Conservation (phyloP, 2,797 vertebrate genomes). For the Cossypha polioptera region DNA sequence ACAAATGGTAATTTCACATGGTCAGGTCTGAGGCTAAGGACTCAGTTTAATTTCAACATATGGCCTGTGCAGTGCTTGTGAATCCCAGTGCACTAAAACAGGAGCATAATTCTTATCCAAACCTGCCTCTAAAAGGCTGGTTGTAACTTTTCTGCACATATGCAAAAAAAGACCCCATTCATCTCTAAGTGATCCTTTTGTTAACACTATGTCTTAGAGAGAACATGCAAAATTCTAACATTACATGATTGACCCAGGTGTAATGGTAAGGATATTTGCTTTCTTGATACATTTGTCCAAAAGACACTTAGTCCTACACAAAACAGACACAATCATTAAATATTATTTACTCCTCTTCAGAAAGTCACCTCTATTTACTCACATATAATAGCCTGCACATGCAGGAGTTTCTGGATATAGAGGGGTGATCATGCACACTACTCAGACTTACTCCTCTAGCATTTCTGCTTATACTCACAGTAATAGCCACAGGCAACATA, state of each 20-base stretch:
- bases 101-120: not conserved
- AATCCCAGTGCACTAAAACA: not conserved
- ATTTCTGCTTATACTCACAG: not conserved
- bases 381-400: not conserved
- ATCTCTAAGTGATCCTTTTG: not conserved
- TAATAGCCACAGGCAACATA: not conserved
- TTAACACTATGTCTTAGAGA: not conserved
- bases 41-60: not conserved
- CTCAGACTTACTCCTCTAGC: not conserved
- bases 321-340: not conserved
- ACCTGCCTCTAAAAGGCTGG: not conserved
- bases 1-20: not conserved
- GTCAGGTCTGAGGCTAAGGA: not conserved
- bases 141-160: not conserved
- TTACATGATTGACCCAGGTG: not conserved
- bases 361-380: not conserved
- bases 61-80: not conserved
- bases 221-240: not conserved
- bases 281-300: not conserved
- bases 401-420: not conserved
- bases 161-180: not conserved
- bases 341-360: not conserved
- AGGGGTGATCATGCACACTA: not conserved
- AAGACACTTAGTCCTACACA: not conserved
- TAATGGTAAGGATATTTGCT: not conserved